Evolutionary conservation across 1,140 invertebrate species (phyloP).

Genomic region (Hypsibius dujardini): DNA sequence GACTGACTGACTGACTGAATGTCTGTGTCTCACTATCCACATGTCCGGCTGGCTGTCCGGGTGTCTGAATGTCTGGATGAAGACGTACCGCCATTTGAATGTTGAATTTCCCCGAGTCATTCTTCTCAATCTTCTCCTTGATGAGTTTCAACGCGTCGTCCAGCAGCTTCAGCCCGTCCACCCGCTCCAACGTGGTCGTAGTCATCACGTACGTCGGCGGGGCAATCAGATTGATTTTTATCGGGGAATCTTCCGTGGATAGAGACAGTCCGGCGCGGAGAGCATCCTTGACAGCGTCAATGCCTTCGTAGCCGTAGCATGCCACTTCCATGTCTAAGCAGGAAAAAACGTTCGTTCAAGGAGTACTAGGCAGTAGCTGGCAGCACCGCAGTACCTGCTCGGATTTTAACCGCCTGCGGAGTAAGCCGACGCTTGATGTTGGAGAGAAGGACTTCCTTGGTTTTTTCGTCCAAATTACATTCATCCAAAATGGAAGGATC

Average conservation of each 20-base stretch:
- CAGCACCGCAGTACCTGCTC: constrained; percentile 45
- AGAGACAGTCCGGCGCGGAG: constrained; percentile 73
- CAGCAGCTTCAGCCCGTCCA: constrained; percentile 70
- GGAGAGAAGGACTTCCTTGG: constrained; percentile 73
- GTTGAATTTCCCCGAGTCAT: constrained; percentile 71
- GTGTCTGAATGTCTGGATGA: too few relatives aligned
- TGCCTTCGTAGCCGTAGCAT: constrained; percentile 95
- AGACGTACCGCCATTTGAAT: constrained; percentile 71
- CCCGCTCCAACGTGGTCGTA: constrained; percentile 85
- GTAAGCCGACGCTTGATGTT: constrained; percentile 93
- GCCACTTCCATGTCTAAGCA: constrained; percentile 73
- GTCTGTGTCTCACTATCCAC: too few relatives aligned
- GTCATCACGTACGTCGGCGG: constrained; percentile 97
- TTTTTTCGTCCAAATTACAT: constrained; percentile 78
- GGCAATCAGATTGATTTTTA: constrained; percentile 97
- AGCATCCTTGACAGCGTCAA: constrained; percentile 91
- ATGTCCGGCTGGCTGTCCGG: too few relatives aligned
- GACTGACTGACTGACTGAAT: too few relatives aligned
- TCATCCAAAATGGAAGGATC: constrained; percentile 85
- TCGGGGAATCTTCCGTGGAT: constrained; percentile 78
- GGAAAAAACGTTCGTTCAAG: too few relatives aligned
- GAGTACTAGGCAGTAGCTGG: too few relatives aligned
- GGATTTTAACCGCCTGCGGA: constrained; percentile 91
- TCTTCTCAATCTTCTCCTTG: constrained; percentile 55
- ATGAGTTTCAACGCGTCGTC: constrained; percentile 75